Evolutionary conservation across 2,888 invertebrate genomes (phyloP), one percentile per base, ranked within the genome.

Genomic region (Hirtodrosophila histrioides): DNA sequence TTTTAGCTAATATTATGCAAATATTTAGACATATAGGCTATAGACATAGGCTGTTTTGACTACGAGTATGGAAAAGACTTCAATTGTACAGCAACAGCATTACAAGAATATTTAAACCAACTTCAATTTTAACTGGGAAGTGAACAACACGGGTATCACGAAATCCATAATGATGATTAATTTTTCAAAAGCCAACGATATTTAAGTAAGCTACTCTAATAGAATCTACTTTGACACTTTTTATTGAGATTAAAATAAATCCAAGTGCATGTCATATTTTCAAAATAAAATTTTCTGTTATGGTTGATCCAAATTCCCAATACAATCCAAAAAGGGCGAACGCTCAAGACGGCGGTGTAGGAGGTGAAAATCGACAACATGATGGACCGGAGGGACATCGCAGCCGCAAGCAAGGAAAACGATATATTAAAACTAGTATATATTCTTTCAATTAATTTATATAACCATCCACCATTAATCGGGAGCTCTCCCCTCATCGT

Each of bases 361-460:
- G n/a, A 10, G 9, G 9, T 27, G 6, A 0, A 27, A 17, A 17
- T 4, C 3, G 12, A 31, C 3, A 10, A 24, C 3, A 1, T 8
- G 31, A 31, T 11, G 11, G 11, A 11, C 43, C 23, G 6, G 17
- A 17, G 17, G 3, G 9, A 8, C 1, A 2, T 7, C 37, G 17
- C 11, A 3, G 1, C 0, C 69, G 55, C n/a, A 39, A 6, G 10
- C 12, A 36, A 17, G 58, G 65, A 5, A 73, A 12, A 10, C 57
- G 62, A 53, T 68, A 80, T 49, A 58, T 81, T 23, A 41, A 66
- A 37, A 77, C 81, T 29, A 63, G 80, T 86, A 77, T 56, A 17
- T 17, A 17, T 17, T 17, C 17, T 29, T 3, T 8, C 2, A 5
- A 23, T 6, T 11, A 0, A 27, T 27, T 2, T 17, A 2, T 17